Base-by-base conservation (phyloP, 2,797 vertebrate species). In the Pygocentrus nattereri region DNA sequence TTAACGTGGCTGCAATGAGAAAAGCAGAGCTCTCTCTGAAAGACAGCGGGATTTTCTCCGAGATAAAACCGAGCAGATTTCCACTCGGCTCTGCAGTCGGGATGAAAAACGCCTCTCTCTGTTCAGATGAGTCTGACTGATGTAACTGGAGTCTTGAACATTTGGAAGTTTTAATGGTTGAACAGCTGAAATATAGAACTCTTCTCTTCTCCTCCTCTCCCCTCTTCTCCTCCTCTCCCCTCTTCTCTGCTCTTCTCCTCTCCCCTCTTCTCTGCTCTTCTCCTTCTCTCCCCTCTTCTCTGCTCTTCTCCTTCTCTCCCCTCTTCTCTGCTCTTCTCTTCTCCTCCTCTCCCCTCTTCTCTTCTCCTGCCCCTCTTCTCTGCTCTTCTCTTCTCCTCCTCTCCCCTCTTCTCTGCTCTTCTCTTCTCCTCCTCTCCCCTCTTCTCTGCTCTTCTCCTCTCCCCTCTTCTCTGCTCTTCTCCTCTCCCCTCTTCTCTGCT, bases 251-350 rank as follows among this genome's bases (percentile, higher is more conserved):
- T 34, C 34, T 3, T 34, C 6, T 2, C 34, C 6, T 3, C 34
- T 6, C 6, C 34, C 6, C 4, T 19, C 19, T 21, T 21, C 19
- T 21, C 21, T 19, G 21, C 15, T 50, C 15, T 15, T 50, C 2
- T 31, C n/a, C 69, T 76, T 41, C 47, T 12, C 21, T 77, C 56
- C 52, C 54, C 68, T 56, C 56, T 50, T 49, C 23, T 72, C 49
- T 61, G 44, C 5, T 38, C 34, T 7, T 73, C 58, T 62, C 49
- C 15, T 18, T 18, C 18, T 50, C 47, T 49, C 12, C 49, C 16
- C 16, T 50, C 16, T 41, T 44, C 10, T 44, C 41, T 11, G 0
- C 41, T 10, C 41, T 44, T 44, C 7, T 11, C 12, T 10, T 44
- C 11, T 10, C 6, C 34, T 5, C 12, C 4, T 44, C 10, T 44